Percentiles rank a stretch among this genome's conserved stretches.
Conservation (phyloP, 2,113 vertebrate species). For the Cryptomyrus ogoouensis region DNA sequence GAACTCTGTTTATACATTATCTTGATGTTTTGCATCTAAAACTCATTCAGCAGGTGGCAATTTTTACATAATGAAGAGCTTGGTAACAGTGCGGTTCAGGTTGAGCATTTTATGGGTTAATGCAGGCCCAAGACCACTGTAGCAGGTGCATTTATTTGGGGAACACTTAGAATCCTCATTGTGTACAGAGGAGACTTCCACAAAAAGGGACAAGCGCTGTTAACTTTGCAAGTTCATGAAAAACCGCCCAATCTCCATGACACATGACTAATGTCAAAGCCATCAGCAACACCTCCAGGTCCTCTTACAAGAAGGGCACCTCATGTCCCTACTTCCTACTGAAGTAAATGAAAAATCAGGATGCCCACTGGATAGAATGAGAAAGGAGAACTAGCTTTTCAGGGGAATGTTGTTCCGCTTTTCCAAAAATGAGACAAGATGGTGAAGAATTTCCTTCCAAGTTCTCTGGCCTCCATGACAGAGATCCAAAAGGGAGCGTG, state of each 20-base stretch:
- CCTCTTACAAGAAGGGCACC: neutral
- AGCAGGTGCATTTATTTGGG: neutral
- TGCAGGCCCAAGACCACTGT: neutral
- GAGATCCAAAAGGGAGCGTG: neutral
- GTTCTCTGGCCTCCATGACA: neutral
- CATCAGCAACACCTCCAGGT: neutral
- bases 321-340: neutral
- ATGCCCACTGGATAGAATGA: neutral
- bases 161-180: neutral
- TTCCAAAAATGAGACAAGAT: neutral
- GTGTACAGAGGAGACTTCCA: neutral
- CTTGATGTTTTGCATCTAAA: neutral
- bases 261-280: neutral
- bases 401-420: conserved; percentile 6
- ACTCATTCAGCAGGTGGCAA: neutral
- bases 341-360: neutral
- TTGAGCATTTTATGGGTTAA: neutral
- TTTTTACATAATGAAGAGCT: neutral
- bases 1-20: neutral
- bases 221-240: neutral
- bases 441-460: neutral
- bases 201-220: neutral
- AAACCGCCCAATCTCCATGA: neutral
- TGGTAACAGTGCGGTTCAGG: neutral
- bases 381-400: neutral